Evolutionary conservation across 2,113 vertebrate genomes (phyloP).

Genomic region (Takifugu flavidus): DNA sequence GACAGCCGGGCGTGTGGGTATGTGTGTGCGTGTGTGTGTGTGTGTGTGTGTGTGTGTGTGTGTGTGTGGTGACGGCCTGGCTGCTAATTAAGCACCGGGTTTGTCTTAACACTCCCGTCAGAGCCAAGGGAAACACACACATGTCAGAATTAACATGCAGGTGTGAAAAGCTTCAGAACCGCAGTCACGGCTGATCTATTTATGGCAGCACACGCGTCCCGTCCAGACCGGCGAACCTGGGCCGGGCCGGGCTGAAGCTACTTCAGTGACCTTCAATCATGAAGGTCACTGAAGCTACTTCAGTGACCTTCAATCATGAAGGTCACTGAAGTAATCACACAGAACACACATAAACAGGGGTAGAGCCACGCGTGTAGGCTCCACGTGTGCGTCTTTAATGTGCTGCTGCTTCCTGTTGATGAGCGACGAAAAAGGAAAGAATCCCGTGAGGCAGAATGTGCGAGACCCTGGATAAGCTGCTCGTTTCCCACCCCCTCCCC

Average conservation of each 20-base stretch:
- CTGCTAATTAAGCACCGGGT: conserved; percentile 49
- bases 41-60: background rate
- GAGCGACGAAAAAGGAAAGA: conserved; percentile 15
- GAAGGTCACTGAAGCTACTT: background rate
- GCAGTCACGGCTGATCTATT: conserved; percentile 28
- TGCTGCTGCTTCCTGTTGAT: too few species aligned
- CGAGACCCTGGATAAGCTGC: conserved; percentile 42
- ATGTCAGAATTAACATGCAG: conserved; percentile 62
- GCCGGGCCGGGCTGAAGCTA: background rate
- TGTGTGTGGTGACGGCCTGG: background rate
- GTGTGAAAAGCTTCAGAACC: conserved; percentile 48
- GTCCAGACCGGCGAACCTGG: background rate
- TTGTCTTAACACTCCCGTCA: conserved; percentile 57
- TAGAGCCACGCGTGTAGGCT: too few species aligned
- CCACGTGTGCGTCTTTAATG: too few species aligned
- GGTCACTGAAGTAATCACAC: too few species aligned
- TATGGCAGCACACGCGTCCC: conserved; percentile 36
- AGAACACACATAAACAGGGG: too few species aligned
- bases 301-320: background rate
- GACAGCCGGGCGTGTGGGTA: conserved; percentile 13
- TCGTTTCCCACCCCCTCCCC: conserved; percentile 34
- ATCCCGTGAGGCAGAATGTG: conserved; percentile 41
- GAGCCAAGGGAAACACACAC: conserved; percentile 59
- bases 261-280: background rate
- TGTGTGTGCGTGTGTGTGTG: conserved; percentile 10